A percentile compares a stretch with the other conserved stretches of the same genome.
Evolutionary conservation across 2,888 invertebrate genomes (phyloP).

Genomic region (Philhelius pedissequus): DNA sequence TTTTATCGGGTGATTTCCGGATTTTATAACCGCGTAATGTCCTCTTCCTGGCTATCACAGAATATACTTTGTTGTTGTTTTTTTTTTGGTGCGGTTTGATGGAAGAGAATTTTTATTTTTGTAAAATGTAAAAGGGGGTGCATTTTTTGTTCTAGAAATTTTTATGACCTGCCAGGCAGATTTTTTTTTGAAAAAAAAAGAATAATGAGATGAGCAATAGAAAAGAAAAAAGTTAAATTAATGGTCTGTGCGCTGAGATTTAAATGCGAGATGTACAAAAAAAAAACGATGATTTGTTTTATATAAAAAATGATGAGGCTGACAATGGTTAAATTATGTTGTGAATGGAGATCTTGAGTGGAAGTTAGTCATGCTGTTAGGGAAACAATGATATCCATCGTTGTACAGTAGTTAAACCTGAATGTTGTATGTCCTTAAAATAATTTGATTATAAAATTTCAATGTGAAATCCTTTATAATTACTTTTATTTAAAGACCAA

Average conservation of each 20-base stretch:
- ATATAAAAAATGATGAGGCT: background rate
- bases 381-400: background rate
- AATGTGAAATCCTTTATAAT: too few species aligned
- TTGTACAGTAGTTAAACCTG: too few species aligned
- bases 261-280: conserved; percentile 46
- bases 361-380: background rate
- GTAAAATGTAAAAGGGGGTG: conserved; percentile 17
- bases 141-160: conserved; percentile 42
- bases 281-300: conserved; percentile 44
- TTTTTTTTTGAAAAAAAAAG: background rate
- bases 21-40: conserved; percentile 67
- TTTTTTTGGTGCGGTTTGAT: background rate
- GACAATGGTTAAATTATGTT: background rate
- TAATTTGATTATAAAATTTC: too few species aligned
- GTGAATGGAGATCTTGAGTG: background rate
- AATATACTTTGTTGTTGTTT: background rate
- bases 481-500: too few species aligned
- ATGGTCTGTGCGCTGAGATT: conserved; percentile 64
- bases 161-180: conserved; percentile 50
- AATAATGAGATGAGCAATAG: conserved; percentile 31
- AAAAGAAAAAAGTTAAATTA: conserved; percentile 60
- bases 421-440: too few species aligned
- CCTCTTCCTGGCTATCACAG: conserved; percentile 35
- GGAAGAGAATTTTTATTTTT: background rate
- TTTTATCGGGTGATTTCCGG: conserved; percentile 67